phyloP scores from a whole-genome alignment of 2,888 invertebrate genomes.

The Erynnis tages region DNA sequence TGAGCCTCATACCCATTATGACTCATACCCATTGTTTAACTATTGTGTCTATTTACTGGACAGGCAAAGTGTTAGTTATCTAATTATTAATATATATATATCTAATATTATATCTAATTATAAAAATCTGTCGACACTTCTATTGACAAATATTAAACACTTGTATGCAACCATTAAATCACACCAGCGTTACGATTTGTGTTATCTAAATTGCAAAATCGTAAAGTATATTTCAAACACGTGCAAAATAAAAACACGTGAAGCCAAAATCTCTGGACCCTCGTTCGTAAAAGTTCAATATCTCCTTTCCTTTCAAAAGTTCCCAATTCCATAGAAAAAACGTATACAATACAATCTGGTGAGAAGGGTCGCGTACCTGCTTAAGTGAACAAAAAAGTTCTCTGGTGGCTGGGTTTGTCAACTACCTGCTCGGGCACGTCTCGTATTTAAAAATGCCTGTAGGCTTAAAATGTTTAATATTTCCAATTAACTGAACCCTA shows the following conservation, averaged over 20 bases:
- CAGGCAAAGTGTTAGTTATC: too few species aligned
- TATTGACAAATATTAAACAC: too few species aligned
- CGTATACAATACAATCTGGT: slow-evolving; percentile 55
- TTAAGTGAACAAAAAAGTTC: slow-evolving; percentile 58
- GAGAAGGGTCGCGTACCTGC: slow-evolving; percentile 71
- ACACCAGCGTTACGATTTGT: too few species aligned
- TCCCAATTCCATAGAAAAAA: slow-evolving; percentile 42
- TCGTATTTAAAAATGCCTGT: slow-evolving; percentile 66
- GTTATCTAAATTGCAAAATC: neutral
- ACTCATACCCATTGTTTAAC: too few species aligned
- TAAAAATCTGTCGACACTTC: too few species aligned
- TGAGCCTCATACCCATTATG: too few species aligned
- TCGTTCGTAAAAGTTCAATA: slow-evolving; percentile 14
- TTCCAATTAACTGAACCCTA: slow-evolving; percentile 68
- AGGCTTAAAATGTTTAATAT: slow-evolving; percentile 66
- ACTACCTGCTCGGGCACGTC: slow-evolving; percentile 69
- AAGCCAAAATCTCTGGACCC: slow-evolving; percentile 9
- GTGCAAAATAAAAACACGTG: slow-evolving; percentile 12
- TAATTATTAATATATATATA: too few species aligned
- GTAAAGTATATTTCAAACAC: slow-evolving; percentile 3
- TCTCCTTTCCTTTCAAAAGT: slow-evolving; percentile 15
- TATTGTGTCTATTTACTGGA: too few species aligned
- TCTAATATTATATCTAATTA: too few species aligned
- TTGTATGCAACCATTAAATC: too few species aligned
- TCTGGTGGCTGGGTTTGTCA: slow-evolving; percentile 55